Base-by-base conservation (phyloP, 2,888 invertebrate genomes). In the Ornithoptera alexandrae region DNA sequence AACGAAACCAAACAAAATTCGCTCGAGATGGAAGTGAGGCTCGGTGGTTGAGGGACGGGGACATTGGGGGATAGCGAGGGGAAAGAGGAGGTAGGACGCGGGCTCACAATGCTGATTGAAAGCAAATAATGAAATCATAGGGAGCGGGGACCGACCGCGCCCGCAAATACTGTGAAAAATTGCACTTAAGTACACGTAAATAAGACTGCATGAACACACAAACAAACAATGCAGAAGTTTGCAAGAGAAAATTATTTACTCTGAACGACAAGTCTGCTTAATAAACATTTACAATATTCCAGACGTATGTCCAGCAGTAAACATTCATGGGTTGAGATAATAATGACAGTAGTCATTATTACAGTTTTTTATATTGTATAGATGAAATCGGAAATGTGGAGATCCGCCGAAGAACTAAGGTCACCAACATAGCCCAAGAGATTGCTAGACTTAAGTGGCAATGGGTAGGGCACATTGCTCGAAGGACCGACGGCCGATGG, bases 71-170 rank as follows among this genome's bases (percentile, higher is more conserved):
- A 30, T 30, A 30, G 30, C 70, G 69, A 53, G 68, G 70, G 70
- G 73, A 73, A 75, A 69, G 59, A 67, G 70, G 71, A 69, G 71
- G 70, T 72, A 73, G 75, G 76, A 81, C 74, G 77, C 79, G 81
- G 83, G 87, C 87, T 89, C 88, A 90, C 90, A 86, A 90, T 90
- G 85, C 90, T 92, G 92, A 92, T 92, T 91, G 92, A 92, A 92
- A 91, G 86, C 90, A 92, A 92, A 92, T 92, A 92, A 92, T 90
- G 88, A 90, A 92, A 92, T 92, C 90, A 91, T 88, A 88, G 86
- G 84, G 86, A 86, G 86, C 81, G 81, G 85, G 86, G 84, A 79
- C 75, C 76, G 79, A 78, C 81, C 84, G 80, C 80, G 65, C 77
- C 83, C 85, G 86, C 86, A 88, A 90, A 90, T 84, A 90, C 86